Evolutionary conservation across 2,797 vertebrate species (phyloP).

Genomic region (Melanotaenia pygmaea): DNA sequence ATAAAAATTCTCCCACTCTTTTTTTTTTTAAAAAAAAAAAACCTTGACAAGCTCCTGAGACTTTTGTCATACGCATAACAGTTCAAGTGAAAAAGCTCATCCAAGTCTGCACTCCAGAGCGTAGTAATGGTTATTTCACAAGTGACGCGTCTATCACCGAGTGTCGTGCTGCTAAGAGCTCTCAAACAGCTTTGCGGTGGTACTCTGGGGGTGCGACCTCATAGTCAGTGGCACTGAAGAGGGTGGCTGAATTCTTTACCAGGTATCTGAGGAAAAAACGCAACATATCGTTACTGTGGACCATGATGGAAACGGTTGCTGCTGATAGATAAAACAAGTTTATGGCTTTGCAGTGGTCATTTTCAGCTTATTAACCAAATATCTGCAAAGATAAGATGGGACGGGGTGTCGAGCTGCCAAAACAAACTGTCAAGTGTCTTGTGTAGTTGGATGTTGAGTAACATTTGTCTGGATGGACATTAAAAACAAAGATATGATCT

Average conservation of each 20-base stretch:
- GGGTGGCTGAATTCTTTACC: constrained; percentile 90
- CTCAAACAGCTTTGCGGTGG: constrained; percentile 92
- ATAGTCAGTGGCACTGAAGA: constrained; percentile 93
- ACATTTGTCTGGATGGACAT: background rate
- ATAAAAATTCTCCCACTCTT: constrained; percentile 5
- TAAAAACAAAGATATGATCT: background rate
- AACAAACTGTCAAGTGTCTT: background rate
- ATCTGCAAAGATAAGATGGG: background rate
- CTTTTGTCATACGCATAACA: constrained; percentile 31
- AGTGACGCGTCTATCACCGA: constrained; percentile 8
- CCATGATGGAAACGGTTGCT: background rate
- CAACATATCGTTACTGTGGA: constrained; percentile 2
- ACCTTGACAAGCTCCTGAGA: constrained; percentile 47
- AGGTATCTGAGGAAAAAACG: constrained; percentile 84
- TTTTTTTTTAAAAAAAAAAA: constrained; percentile 4
- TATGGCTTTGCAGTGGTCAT: background rate
- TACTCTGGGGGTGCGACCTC: constrained; percentile 97
- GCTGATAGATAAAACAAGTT: background rate
- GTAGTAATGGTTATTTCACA: constrained; percentile 36
- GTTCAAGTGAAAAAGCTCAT: constrained; percentile 60
- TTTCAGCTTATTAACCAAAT: background rate
- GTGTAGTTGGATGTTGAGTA: constrained; percentile 3
- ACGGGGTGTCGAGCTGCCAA: too few species aligned
- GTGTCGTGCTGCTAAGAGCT: constrained; percentile 19
- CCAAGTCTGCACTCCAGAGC: constrained; percentile 40